These are phyloP conservation scores for Cydia strobilella DNA, from an alignment of 1,140 invertebrate species.

Conservation along the genomic window DNA sequence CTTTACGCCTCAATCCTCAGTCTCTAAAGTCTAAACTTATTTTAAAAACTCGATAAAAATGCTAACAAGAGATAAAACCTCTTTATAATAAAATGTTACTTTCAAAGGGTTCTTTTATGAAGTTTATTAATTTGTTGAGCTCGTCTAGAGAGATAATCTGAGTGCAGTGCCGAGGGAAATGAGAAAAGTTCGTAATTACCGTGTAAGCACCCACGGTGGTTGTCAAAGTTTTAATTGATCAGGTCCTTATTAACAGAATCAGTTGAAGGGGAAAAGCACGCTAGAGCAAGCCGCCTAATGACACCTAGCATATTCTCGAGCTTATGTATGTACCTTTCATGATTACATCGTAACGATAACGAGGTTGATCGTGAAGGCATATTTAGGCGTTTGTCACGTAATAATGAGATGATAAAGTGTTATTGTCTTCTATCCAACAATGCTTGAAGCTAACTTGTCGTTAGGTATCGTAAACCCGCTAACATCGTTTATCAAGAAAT, in stretches of 20 bases:
- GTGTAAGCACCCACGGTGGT: slow-evolving; percentile 13
- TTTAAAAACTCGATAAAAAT: neutral
- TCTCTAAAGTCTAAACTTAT: neutral
- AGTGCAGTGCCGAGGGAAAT: slow-evolving; percentile 12
- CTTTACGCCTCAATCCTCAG: neutral
- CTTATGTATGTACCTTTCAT: neutral
- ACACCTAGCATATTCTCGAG: neutral
- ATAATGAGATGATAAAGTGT: too few species aligned
- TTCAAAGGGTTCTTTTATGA: slow-evolving; percentile 24
- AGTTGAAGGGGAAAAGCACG: neutral
- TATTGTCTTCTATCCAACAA: too few species aligned
- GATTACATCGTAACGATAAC: too few species aligned
- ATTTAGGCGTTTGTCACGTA: too few species aligned
- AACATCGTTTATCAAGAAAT: too few species aligned
- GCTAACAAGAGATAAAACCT: slow-evolving; percentile 7
- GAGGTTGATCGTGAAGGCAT: too few species aligned
- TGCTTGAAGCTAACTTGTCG: too few species aligned
- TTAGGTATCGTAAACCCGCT: too few species aligned
- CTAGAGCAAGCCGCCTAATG: slow-evolving; percentile 1
- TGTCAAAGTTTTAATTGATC: slow-evolving; percentile 30
- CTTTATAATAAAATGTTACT: slow-evolving; percentile 5
- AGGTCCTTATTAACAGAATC: slow-evolving; percentile 15
- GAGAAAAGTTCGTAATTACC: slow-evolving; percentile 29
- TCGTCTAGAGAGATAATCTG: slow-evolving; percentile 13
- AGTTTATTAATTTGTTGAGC: slow-evolving; percentile 27